Conservation (phyloP, 2,888 invertebrate genomes). For the Netelia fuscicornis region DNA sequence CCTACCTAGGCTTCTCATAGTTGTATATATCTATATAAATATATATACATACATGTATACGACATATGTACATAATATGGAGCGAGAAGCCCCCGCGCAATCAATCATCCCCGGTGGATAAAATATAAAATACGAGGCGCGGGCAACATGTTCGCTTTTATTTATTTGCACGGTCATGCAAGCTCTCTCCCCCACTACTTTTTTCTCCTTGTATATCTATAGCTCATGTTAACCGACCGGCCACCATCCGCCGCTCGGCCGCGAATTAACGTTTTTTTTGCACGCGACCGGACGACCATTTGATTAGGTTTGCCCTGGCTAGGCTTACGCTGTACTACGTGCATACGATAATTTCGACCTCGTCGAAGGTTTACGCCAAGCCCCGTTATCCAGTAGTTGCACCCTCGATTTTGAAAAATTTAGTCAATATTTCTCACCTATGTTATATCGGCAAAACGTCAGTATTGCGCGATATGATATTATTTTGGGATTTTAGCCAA, state of each 20-base stretch:
- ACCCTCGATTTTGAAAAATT: background rate
- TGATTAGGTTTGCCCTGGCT: constrained; percentile 73
- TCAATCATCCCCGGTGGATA: constrained; percentile 83
- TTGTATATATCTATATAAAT: constrained; percentile 21
- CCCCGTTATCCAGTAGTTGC: background rate
- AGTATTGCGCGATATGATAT: too few species aligned
- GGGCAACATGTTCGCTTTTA: constrained; percentile 80
- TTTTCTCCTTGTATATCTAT: constrained; percentile 77
- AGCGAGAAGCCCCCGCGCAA: constrained; percentile 74
- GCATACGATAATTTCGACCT: constrained; percentile 35
- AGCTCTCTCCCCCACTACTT: constrained; percentile 71
- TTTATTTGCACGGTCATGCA: constrained; percentile 84
- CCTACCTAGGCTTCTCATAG: constrained; percentile 38
- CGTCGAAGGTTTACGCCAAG: constrained; percentile 6
- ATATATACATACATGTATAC: constrained; percentile 18
- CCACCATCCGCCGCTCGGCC: constrained; percentile 70
- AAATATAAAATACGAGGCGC: constrained; percentile 83
- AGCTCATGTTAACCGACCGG: constrained; percentile 35
- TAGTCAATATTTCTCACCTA: background rate
- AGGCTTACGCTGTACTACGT: constrained; percentile 56
- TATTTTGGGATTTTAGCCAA: too few species aligned
- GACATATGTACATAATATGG: constrained; percentile 14
- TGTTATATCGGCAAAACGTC: too few species aligned
- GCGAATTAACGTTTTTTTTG: constrained; percentile 83
- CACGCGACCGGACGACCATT: constrained; percentile 81